phyloP scores from a whole-genome alignment of 2,888 invertebrate species.

The Lagria hirta region DNA sequence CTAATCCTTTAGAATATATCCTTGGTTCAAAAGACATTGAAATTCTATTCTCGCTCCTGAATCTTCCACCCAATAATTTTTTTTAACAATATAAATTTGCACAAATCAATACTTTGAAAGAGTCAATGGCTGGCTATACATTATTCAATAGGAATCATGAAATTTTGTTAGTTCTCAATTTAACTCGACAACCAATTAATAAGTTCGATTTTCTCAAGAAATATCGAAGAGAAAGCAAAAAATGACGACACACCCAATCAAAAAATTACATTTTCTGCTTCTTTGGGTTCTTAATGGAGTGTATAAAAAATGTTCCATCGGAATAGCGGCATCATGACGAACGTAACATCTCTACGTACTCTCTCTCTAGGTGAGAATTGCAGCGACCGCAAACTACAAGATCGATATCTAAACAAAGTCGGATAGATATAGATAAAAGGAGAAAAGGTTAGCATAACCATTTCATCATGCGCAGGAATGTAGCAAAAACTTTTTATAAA shows the following conservation, averaged over 20 bases:
- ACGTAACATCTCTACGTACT: constrained; percentile 3
- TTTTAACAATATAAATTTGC: no score
- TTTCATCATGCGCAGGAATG: constrained; percentile 45
- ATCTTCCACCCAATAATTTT: no score
- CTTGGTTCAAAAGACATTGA: no score
- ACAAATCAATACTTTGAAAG: no score
- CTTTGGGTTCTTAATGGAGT: constrained; percentile 6
- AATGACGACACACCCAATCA: constrained; percentile 24
- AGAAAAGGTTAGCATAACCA: constrained; percentile 45
- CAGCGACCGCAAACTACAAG: constrained; percentile 14
- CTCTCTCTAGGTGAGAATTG: constrained; percentile 17
- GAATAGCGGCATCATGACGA: constrained; percentile 1
- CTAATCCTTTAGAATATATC: no score
- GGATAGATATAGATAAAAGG: constrained; percentile 21
- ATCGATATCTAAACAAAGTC: constrained; percentile 23
- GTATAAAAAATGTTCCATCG: constrained; percentile 9
- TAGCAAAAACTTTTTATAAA: no score
- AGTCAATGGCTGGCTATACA: no score
- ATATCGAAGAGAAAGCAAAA: no score
- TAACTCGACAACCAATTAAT: constrained; percentile 10
- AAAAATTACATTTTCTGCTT: constrained; percentile 20
- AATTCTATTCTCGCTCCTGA: no score
- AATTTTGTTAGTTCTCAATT: no score
- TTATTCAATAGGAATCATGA: no score
- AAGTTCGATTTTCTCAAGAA: constrained; percentile 11